Evolutionary conservation across 1,140 invertebrate genomes (phyloP).

Genomic region (Diuraphis noxia): DNA sequence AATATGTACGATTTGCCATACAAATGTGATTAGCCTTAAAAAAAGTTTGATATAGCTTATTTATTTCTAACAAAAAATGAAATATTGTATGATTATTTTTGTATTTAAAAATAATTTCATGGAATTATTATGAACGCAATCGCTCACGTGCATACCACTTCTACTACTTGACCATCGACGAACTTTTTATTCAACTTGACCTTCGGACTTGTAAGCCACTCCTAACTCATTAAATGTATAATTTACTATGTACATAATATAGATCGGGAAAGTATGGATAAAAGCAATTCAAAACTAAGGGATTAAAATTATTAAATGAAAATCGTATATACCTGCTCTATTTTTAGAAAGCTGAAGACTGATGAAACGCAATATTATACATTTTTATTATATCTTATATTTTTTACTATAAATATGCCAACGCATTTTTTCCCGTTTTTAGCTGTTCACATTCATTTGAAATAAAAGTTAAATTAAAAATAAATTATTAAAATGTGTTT

Average conservation of each 20-base stretch:
- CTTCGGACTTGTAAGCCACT: background rate
- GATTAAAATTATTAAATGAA: background rate
- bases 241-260: background rate
- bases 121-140: background rate
- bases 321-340: background rate
- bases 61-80: background rate
- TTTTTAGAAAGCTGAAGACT: too few relatives aligned
- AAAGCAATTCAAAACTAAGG: background rate
- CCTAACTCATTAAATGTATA: background rate
- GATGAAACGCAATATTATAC: too few relatives aligned
- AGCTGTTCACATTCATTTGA: background rate
- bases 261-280: background rate
- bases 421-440: background rate
- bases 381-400: background rate
- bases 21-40: background rate
- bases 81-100: background rate
- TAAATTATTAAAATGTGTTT: constrained; percentile 3
- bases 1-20: background rate
- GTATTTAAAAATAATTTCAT: background rate
- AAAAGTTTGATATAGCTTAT: background rate
- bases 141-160: background rate
- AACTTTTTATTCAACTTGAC: background rate
- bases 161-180: background rate
- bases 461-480: background rate
- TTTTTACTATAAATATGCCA: background rate